Base-by-base conservation (phyloP, 2,888 invertebrate genomes). In the Lamellibrachia satsuma region DNA sequence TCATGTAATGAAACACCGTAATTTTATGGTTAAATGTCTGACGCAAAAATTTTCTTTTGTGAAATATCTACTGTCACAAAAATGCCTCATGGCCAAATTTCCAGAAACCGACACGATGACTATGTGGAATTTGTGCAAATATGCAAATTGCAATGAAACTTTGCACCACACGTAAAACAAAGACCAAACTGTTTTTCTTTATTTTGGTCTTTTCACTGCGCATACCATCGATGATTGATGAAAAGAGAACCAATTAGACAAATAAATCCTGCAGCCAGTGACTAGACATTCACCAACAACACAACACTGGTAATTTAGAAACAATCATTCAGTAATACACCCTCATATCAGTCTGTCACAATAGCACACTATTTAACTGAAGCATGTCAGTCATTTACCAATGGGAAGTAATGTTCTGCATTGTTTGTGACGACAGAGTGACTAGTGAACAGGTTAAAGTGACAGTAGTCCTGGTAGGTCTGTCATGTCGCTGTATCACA, bases 291-390 rank as follows among this genome's bases (percentile, higher is more conserved):
- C 91, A 7, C 91, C 91, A 91, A 91, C 91, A 9, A 91, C 91
- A n/a, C n/a, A n/a, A 91, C 91, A 91, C 91, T 4, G 91, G 91
- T 91, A 91, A 91, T 91, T 91, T 91, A 91, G 27, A 91, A 91
- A 91, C 91, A 91, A 91, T 91, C 91, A 91, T 27, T 6, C 91
- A 91, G 91, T 91, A 91, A 91, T 91, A 91, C 91, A 91, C 91
- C 91, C 91, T 91, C 91, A n/a, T 91, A 91, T 91, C 91, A 91
- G 91, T n/a, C 91, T 91, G 91, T 91, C 91, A 91, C 91, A 91
- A 91, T n/a, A 91, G 91, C 91, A 91, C 91, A 91, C 91, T 27
- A 91, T 91, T 91, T 15, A 91, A 27, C 91, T 91, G 91, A 91
- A 6, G 91, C 39, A n/a, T 91, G 91, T 91, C 91, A 91, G 91